Conservation (phyloP, 2,888 invertebrate species). For the Perithous albicinctus region DNA sequence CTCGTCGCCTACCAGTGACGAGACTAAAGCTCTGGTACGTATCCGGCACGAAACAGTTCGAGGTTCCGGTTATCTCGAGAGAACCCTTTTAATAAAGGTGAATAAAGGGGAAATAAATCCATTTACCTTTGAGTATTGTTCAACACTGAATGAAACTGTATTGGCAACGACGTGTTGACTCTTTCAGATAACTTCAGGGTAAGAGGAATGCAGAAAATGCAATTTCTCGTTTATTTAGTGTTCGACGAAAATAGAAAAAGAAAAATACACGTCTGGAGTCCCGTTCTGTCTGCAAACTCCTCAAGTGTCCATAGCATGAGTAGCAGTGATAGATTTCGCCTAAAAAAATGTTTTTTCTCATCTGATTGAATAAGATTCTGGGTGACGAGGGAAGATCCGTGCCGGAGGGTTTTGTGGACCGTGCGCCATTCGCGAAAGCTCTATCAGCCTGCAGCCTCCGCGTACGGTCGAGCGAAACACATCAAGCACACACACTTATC, state of each 20-base stretch:
- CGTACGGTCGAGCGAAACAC: constrained; percentile 17
- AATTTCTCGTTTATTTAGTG: background rate
- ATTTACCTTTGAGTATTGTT: background rate
- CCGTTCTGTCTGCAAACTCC: constrained; percentile 26
- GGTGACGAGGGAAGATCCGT: constrained; percentile 61
- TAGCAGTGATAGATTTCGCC: background rate
- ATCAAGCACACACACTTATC: constrained; percentile 14
- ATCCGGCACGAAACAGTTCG: constrained; percentile 39
- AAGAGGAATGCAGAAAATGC: background rate
- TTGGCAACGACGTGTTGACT: background rate
- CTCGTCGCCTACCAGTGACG: background rate
- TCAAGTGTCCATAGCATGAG: background rate
- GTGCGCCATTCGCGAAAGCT: constrained; percentile 24
- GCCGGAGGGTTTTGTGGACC: constrained; percentile 9
- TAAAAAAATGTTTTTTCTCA: constrained; percentile 41
- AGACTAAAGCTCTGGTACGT: constrained; percentile 7
- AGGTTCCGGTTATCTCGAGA: constrained; percentile 55
- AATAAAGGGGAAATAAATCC: background rate
- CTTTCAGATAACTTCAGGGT: background rate
- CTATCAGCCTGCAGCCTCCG: constrained; percentile 2
- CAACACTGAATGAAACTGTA: background rate
- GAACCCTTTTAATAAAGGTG: constrained; percentile 34
- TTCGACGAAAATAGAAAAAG: constrained; percentile 4
- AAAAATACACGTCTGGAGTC: constrained; percentile 1
- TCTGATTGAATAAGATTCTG: constrained; percentile 69